Percentiles rank a stretch among this genome's conserved stretches.
These are phyloP conservation scores for Callipepla squamata DNA, from an alignment of 2,113 vertebrate species.

Conservation along the genomic window DNA sequence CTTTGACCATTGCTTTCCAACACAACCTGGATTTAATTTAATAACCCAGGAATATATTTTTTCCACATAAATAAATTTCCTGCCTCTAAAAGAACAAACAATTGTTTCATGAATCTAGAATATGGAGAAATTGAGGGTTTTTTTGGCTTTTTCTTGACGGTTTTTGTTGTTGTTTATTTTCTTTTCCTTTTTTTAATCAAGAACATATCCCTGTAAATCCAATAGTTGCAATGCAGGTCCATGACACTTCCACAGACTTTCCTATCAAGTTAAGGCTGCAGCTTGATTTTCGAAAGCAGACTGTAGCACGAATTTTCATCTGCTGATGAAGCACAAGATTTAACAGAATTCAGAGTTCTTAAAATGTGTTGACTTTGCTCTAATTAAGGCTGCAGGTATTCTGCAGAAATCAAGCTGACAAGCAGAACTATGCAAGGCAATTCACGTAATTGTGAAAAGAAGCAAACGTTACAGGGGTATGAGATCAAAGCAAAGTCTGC, in stretches of 20 bases:
- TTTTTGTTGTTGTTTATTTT: neutral
- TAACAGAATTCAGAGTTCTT: neutral
- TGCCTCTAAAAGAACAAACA: neutral
- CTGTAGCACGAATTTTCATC: neutral
- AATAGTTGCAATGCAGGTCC: neutral
- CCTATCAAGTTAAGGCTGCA: neutral
- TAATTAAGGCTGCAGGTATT: conserved; percentile 6
- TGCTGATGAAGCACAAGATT: neutral
- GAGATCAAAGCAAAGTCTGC: neutral
- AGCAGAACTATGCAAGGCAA: neutral
- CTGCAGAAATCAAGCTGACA: conserved; percentile 29
- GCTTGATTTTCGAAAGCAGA: neutral
- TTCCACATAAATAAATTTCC: neutral
- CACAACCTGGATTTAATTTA: neutral
- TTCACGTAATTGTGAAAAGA: neutral
- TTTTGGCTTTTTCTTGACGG: neutral
- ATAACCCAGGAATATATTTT: neutral
- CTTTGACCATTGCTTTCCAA: neutral
- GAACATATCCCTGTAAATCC: neutral
- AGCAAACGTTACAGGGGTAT: neutral
- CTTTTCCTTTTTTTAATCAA: neutral
- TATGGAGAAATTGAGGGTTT: accelerated
- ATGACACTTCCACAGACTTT: neutral
- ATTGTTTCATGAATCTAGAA: neutral
- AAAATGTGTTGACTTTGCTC: neutral